Evolutionary conservation across 2,888 invertebrate species (phyloP), one percentile per base, ranked within the genome.

Genomic region (Standfussiana lucernea): DNA sequence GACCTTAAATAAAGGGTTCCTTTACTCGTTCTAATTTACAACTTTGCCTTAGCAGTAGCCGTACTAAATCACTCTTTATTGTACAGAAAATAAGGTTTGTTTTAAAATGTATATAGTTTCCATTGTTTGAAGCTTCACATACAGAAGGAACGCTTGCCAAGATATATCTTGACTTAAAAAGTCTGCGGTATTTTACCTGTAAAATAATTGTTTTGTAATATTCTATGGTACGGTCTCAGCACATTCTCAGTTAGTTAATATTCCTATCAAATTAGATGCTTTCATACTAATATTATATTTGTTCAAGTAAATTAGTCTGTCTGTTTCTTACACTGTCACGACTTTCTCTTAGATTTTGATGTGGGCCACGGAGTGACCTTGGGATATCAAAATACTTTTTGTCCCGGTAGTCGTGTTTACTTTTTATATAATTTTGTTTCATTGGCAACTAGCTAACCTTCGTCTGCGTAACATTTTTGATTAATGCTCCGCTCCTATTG

Each of bases 1-100:
- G 64, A 37, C 47, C 65, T 50, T 47, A 56, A 80, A 76, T 80
- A 73, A 61, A 73, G 45, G 70, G 53, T 67, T 80, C 62, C 47
- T 83, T 67, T 59, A 47, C 62, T 45, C 40, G 35, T 53, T 76
- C 37, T 62, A 64, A 79, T 68, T 56, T 82, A 50, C 56, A 64
- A 47, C 8, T 53, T 37, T 42, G 32, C 24, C 28, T 18, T n/a
- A 35, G 1, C 64, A 42, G 13, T 32, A 42, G 13, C 28, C 28
- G n/a, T 40, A 35, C 24, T 24, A 18, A 79, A 76, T 64, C 1
- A n/a, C 4, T 1, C 40, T 68, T 47, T 68, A 56, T 68, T 47
- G 10, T 24, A 4, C 18, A n/a, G 6, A 0, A 0, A 0, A 1
- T 65, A 82, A 64, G 40, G 82, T 65, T 5, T 5, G 13, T 15